Base-by-base conservation (phyloP, 2,113 vertebrate species). In the Anthoscopus minutus region DNA sequence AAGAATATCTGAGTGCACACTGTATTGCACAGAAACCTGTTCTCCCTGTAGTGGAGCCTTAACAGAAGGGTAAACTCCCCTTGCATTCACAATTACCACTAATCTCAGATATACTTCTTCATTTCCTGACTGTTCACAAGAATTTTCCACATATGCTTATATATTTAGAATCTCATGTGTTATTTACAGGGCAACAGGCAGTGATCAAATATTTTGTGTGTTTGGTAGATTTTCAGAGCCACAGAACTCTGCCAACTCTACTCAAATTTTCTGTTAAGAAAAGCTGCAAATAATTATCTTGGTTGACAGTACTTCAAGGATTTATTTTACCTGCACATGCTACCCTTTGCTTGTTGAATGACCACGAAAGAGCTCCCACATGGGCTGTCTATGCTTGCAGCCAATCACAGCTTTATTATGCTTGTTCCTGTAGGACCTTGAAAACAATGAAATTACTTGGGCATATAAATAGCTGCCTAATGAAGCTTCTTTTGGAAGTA, bases 391-490 rank as follows among this genome's bases (percentile, higher is more conserved):
- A 13, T 12, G 60, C 21, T 72, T 88, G 61, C 0, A 1, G 37
- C 51, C 38, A 80, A 47, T 38, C 67, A 38, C 25, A 86, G 45
- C 40, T 89, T 86, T 53, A 82, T 91, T 51, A 58, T 0, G 0
- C 40, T 88, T 73, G 22, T 56, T 94, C 88, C 51, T 4, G 0
- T 57, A 78, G 67, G 76, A 81, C 13, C 27, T 44, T 33, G 54
- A 64, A 89, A 92, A 88, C 82, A 92, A 79, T 76, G 37, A 48
- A 79, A 65, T 91, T 79, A 71, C n/a, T 82, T 92, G 48, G 89
- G 44, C 79, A 67, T 83, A 85, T 81, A 88, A 96, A 92, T 90
- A 95, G 67, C 66, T 88, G 85, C 76, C 45, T 78, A 78, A 78
- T 56, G 56, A 86, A 80, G 77, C 40, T 86, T 61, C 19, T 56